phyloP scores from a whole-genome alignment of 2,888 invertebrate species.

The Tortrix viridana region DNA sequence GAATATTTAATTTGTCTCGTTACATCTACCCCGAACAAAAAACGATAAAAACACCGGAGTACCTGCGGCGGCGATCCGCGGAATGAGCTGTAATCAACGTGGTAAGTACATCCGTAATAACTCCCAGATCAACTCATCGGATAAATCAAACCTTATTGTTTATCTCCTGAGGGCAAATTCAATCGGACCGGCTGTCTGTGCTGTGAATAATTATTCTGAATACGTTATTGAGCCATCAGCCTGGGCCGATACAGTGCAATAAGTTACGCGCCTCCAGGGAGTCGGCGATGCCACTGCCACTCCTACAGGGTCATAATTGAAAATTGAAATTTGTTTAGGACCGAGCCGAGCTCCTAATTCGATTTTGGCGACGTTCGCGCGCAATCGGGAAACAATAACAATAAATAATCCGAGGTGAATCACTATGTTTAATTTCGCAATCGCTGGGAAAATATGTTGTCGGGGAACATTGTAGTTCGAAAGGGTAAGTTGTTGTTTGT shows the following conservation, averaged over 20 bases:
- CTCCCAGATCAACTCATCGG: slow-evolving; percentile 35
- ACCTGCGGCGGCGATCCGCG: slow-evolving; percentile 6
- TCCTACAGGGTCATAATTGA: slow-evolving; percentile 76
- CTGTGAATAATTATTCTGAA: slow-evolving; percentile 74
- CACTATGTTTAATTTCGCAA: slow-evolving; percentile 54
- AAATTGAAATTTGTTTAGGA: slow-evolving; percentile 84
- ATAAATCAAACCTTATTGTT: slow-evolving; percentile 55
- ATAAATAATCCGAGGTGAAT: slow-evolving; percentile 73
- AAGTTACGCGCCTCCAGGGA: slow-evolving; percentile 75
- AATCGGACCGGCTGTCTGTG: slow-evolving; percentile 57
- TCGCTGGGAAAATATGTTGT: slow-evolving; percentile 51
- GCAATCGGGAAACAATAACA: slow-evolving; percentile 73
- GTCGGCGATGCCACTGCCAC: slow-evolving; percentile 55
- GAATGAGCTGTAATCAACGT: slow-evolving; percentile 22
- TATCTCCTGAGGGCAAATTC: slow-evolving; percentile 61
- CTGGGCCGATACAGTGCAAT: slow-evolving; percentile 65
- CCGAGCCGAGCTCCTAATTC: slow-evolving; percentile 72
- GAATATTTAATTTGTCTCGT: no score
- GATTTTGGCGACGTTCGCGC: slow-evolving; percentile 70
- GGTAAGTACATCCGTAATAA: slow-evolving; percentile 24
- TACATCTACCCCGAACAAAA: background rate
- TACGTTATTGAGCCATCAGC: slow-evolving; percentile 69
- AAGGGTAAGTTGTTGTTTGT: slow-evolving; percentile 27
- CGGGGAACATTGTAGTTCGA: slow-evolving; percentile 18
- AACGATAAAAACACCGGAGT: background rate